A percentile compares a stretch with the other conserved stretches of the same genome.
phyloP scores from a whole-genome alignment of 1,140 invertebrate genomes.

The Nasonia vitripennis region DNA sequence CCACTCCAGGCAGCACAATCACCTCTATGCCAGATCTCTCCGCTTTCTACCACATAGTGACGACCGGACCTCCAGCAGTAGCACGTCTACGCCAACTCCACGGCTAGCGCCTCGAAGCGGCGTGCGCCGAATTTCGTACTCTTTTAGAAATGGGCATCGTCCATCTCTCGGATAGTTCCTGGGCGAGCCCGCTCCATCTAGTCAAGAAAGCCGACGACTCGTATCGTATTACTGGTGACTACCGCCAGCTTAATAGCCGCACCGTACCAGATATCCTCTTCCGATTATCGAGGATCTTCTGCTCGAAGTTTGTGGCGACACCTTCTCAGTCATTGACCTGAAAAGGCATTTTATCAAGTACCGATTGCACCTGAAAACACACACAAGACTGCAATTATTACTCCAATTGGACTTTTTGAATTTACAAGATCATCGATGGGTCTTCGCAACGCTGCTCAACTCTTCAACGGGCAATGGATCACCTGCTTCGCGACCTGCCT shows the following conservation, averaged over 20 bases:
- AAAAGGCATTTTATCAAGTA: not conserved
- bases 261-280: not conserved
- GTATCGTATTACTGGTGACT: not conserved
- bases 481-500: not conserved
- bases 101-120: too few species aligned
- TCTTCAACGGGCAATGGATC: not conserved
- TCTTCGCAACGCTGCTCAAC: not conserved
- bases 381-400: not conserved
- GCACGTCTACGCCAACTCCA: too few species aligned
- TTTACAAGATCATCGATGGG: not conserved
- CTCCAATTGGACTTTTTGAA: not conserved
- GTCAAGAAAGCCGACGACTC: not conserved
- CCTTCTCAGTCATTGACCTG: not conserved
- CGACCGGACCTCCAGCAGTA: too few species aligned
- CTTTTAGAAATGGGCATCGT: not conserved
- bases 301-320: not conserved
- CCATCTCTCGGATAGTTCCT: not conserved
- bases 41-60: too few species aligned
- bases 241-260: not conserved
- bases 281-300: slow-evolving; percentile 21
- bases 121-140: too few species aligned
- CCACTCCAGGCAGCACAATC: too few species aligned
- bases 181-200: slow-evolving; percentile 5
- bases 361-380: not conserved
- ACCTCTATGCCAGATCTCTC: too few species aligned